A percentile compares a stretch with the other conserved stretches of the same genome.
These are phyloP conservation scores for Phacellophora camtschatica DNA, from an alignment of 30 jellyfish, hydroid and myxozoan species.

Conservation along the genomic window DNA sequence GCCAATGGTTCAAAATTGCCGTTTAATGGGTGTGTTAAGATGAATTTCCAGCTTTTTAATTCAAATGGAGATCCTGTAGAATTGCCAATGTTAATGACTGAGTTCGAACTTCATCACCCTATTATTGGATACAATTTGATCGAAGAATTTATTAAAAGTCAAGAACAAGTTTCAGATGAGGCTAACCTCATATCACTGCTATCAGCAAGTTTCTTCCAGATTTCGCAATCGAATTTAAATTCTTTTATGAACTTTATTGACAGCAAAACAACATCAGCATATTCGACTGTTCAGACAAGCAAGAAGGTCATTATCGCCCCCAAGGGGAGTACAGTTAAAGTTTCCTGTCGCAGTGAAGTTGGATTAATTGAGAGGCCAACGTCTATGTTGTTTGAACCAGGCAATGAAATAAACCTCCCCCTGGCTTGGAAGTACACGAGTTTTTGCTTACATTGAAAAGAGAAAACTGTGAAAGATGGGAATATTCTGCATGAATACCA, in stretches of 20 bases:
- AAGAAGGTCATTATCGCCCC: neutral
- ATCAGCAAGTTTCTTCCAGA: neutral
- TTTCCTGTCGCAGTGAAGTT: neutral
- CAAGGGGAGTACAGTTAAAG: neutral
- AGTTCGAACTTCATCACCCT: neutral
- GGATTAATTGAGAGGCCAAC: neutral
- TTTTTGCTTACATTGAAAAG: neutral
- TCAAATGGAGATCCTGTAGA: neutral
- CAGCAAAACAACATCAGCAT: neutral
- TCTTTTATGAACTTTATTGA: neutral
- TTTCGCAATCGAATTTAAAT: neutral
- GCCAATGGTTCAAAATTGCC: conserved; percentile 13
- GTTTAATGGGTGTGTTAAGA: neutral
- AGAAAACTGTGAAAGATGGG: neutral
- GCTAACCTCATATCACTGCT: neutral
- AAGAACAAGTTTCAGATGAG: conserved; percentile 6
- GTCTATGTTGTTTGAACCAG: conserved; percentile 4
- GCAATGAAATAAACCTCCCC: neutral
- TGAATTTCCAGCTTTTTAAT: neutral
- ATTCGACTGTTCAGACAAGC: neutral
- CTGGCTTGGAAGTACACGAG: neutral
- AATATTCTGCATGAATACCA: neutral
- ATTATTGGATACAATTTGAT: neutral
- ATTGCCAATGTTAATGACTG: conserved; percentile 14
- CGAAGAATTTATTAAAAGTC: neutral